Percentiles rank a stretch among this genome's conserved stretches.
Evolutionary conservation across 2,113 vertebrate species (phyloP).

Genomic region (Athene noctua): DNA sequence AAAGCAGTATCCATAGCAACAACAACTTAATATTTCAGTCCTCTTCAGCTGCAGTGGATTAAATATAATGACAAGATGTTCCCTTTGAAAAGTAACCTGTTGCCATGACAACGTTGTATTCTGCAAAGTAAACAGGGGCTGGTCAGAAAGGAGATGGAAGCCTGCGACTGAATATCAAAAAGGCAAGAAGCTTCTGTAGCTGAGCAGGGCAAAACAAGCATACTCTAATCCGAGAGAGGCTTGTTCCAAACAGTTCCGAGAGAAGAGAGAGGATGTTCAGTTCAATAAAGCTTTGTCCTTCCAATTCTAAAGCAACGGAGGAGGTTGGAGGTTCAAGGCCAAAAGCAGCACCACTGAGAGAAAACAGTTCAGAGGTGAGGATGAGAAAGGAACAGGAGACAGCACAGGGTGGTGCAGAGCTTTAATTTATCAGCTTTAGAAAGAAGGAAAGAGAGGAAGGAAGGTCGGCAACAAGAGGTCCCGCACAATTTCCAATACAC

Average conservation of each 20-base stretch:
- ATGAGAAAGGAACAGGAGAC: background rate
- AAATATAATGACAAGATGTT: slow-evolving; percentile 99
- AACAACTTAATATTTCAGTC: slow-evolving; percentile 98
- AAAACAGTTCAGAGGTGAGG: background rate
- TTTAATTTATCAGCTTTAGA: background rate
- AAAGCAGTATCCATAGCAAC: slow-evolving; percentile 97
- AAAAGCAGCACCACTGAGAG: background rate
- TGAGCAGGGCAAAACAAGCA: background rate
- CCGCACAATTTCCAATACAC: background rate
- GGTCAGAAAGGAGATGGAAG: slow-evolving; percentile 73
- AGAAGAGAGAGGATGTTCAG: background rate
- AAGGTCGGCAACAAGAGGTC: background rate
- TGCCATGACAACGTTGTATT: slow-evolving; percentile 87
- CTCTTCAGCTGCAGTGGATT: slow-evolving; percentile 99
- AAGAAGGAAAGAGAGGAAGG: background rate
- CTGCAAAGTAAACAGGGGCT: slow-evolving; percentile 80
- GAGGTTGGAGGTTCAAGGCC: background rate
- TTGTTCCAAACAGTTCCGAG: background rate
- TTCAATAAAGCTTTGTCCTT: background rate
- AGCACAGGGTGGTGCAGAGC: background rate
- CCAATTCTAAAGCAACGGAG: background rate
- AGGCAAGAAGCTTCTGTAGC: slow-evolving; percentile 49
- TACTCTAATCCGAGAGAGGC: background rate
- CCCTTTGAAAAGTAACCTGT: slow-evolving; percentile 94
- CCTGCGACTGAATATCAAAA: slow-evolving; percentile 70